Base-by-base conservation (phyloP, 2,797 vertebrate species). In the Sciurus carolinensis region DNA sequence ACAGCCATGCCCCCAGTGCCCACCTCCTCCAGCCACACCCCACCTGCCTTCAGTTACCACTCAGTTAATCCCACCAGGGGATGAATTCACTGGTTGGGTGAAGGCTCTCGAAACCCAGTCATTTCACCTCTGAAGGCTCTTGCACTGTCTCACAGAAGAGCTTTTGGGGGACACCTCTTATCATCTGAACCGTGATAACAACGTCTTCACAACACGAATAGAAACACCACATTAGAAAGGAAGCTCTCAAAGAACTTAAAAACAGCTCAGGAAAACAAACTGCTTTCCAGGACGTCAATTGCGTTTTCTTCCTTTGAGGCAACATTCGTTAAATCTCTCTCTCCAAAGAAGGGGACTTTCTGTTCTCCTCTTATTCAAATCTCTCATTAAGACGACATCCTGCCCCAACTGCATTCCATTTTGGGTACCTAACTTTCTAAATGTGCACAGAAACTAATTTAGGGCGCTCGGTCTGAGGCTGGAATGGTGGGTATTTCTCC, bases 401-500 rank as follows among this genome's bases (percentile, higher is more conserved):
- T 96, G 96, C 97, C 76, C 95, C 94, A 97, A 95, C 94, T 54
- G 90, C 95, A 91, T 97, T 98, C 96, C 92, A 82, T 97, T 98
- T 98, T 97, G 93, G 96, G 97, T 84, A 66, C 94, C 96, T 94
- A 94, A 95, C 94, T 97, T 97, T 97, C 97, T 96, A 97, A 98
- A 98, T 98, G 95, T 95, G 92, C 89, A 94, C 73, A 77, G 98
- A 96, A 95, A 95, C 93, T 96, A 96, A 97, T 97, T 97, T 75
- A 73, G 97, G 91, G 92, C 94, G 95, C 97, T 97, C 87, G 39
- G 92, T 73, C 97, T 96, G 92, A 95, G 84, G 96, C 95, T 93
- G 97, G 83, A 93, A 0, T 97, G 98, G 96, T 91, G 98, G 94
- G 97, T 97, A 98, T 97, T 98, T 97, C 96, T 98, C 88, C 97